Conservation (phyloP, 2,888 invertebrate genomes). For the Nycteola revayana region DNA sequence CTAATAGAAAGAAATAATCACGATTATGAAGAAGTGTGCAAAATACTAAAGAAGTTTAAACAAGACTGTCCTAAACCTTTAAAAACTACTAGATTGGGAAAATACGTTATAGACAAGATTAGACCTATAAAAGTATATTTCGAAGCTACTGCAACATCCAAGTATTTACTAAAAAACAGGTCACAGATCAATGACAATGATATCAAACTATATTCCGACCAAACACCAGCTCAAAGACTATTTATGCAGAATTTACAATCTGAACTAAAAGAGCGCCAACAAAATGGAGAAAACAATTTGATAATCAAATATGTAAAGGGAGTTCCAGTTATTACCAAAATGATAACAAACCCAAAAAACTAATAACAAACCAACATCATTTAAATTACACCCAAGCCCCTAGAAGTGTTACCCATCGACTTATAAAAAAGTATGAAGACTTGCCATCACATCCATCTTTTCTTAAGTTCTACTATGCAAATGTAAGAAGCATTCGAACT, state of each 20-base stretch:
- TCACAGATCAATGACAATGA: background rate
- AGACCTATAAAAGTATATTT: constrained; percentile 1
- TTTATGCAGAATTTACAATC: constrained; percentile 2
- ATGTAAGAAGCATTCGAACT: no score
- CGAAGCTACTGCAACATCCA: background rate
- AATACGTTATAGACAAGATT: background rate
- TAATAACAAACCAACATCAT: background rate
- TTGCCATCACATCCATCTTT: no score
- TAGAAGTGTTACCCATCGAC: no score
- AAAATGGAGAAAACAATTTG: background rate
- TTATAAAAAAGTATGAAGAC: no score
- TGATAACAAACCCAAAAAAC: background rate
- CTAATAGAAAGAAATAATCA: no score
- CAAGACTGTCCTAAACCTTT: constrained; percentile 1
- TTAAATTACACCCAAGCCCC: no score
- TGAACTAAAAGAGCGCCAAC: constrained; percentile 2
- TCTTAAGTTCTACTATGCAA: no score
- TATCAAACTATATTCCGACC: constrained; percentile 1
- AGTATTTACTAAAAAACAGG: constrained; percentile 1
- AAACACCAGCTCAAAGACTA: background rate
- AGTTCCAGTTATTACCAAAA: background rate
- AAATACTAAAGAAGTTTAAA: background rate
- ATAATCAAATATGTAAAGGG: background rate
- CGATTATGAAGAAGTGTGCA: no score
- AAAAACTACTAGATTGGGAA: background rate